Evolutionary conservation across 1,140 invertebrate genomes (phyloP), one percentile per base, ranked within the genome.

Genomic region (Heliconius congener): DNA sequence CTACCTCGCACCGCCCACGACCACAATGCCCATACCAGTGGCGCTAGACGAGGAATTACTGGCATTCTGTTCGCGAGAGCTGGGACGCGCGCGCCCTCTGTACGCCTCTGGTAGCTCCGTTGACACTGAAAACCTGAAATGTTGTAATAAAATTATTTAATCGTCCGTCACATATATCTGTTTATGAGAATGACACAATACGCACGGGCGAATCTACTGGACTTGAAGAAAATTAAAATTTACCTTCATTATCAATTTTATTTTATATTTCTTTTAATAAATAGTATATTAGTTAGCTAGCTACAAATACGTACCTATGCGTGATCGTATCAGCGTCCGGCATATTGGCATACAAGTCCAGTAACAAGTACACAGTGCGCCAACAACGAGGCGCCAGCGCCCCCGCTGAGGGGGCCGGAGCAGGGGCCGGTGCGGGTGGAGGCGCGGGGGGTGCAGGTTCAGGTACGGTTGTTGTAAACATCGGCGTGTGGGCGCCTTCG

Each of bases 261-360:
- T 46, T 16, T 16, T 46, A 46, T 46, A 42, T 46, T 13, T 13
- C 9, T 46, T 46, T 46, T 37, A 8, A 46, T 46, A 46, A 13
- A 4, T 46, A 46, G 42, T 13, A 46, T 16, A 46, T 46, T 46
- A 46, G 42, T 52, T 52, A 19, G 18, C 50, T 52, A 52, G 18
- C 50, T 52, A 52, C 50, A 46, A 46, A 23, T n/a, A 27, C n/a
- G 16, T 46, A 93, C 94, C 94, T 91, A 84, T 95, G 94, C n/a
- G 93, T 94, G 18, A 99, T 97, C 1, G 98, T 99, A 92, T 99
- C 99, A 0, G 98, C 98, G 88, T 99, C 98, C 0, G 98, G 98
- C 96, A 98, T 98, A 23, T 97, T 98, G 3, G 98, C 98, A 90
- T 99, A 99, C 30, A 99, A 93, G 87, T 99, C 98, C 52, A 99